These are phyloP conservation scores for Mesorhabditis sp. DNA, from an alignment of 2,888 invertebrate species.

Conservation along the genomic window DNA sequence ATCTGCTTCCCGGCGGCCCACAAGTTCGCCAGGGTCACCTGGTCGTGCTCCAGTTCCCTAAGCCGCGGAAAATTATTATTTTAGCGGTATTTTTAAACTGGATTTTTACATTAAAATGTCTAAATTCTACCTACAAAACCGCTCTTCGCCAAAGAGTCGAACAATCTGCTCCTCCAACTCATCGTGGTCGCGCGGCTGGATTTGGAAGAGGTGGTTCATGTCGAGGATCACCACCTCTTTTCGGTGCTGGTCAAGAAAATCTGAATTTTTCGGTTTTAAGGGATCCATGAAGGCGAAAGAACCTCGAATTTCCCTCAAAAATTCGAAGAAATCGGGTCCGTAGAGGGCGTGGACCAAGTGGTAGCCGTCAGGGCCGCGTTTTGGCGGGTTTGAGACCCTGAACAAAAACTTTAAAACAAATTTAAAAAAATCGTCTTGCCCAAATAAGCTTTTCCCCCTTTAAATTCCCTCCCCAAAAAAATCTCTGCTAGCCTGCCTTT, in stretches of 20 bases:
- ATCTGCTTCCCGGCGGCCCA: not conserved
- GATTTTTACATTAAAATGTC: no score
- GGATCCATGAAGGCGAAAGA: constrained; percentile 11
- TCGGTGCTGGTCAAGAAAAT: constrained; percentile 19
- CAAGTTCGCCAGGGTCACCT: not conserved
- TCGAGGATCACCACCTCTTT: constrained; percentile 26
- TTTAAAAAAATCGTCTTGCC: no score
- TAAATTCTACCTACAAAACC: not conserved
- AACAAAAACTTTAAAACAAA: not conserved
- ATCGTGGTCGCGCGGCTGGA: constrained; percentile 6
- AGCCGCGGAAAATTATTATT: not conserved
- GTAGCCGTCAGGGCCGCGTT: constrained; percentile 11
- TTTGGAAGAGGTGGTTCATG: constrained; percentile 25
- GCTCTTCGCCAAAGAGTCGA: not conserved
- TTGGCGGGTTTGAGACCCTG: constrained; percentile 1
- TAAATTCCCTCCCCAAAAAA: no score
- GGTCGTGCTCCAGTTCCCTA: not conserved
- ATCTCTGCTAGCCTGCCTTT: no score
- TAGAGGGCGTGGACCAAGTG: constrained; percentile 20
- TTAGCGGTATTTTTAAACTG: no score
- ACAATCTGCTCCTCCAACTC: not conserved
- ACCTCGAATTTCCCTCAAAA: constrained; percentile 7
- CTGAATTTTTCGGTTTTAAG: not conserved
- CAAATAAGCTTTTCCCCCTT: no score
- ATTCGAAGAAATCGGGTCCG: constrained; percentile 13